Evolutionary conservation across 1,140 invertebrate genomes (phyloP), one percentile per base, ranked within the genome.

Genomic region (Bombus superbus): DNA sequence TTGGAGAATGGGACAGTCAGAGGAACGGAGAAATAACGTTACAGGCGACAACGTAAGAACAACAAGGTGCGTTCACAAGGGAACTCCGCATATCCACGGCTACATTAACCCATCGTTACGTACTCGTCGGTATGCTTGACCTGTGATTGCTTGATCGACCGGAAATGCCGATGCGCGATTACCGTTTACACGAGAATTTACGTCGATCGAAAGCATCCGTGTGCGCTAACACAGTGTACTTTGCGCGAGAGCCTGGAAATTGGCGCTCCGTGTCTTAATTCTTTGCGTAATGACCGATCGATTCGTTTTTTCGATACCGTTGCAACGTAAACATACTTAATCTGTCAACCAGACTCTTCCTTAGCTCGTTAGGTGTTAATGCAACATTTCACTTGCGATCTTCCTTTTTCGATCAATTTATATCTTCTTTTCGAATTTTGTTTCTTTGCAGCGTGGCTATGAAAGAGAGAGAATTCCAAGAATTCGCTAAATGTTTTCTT

Each of bases 11-110:
- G 57, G 75, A 32, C 38, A n/a, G 13, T 44, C 3, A 1, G 35
- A 40, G 53, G 53, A 59, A 38, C 32, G 86, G 44, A 32, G 71
- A 38, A 53, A 77, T 81, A 75, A 64, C 86, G 81, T 89, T 38
- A 72, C 66, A 81, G 83, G 62, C 40, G 81, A 59, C 77, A 88
- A 91, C 71, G 82, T 91, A 90, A 92, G 91, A 88, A 92, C 76
- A 90, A 92, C 88, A 87, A 88, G 86, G 18, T 42, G 32, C 57
- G 64, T 68, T 47, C 86, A 86, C 73, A 89, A 91, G 90, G 77
- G 71, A 81, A 44, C 42, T 35, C 2, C 3, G 32, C 32, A 42
- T 35, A 25, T 40, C 32, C 22, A 42, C 35, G 62, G 25, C 57
- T 42, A 64, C 44, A 53, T 76, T 68, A 77, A 86, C 77, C 40